Percentiles rank a stretch among this genome's conserved stretches.
Conservation (phyloP, 92 coral and sea anemone genomes). For the Porites divaricata region DNA sequence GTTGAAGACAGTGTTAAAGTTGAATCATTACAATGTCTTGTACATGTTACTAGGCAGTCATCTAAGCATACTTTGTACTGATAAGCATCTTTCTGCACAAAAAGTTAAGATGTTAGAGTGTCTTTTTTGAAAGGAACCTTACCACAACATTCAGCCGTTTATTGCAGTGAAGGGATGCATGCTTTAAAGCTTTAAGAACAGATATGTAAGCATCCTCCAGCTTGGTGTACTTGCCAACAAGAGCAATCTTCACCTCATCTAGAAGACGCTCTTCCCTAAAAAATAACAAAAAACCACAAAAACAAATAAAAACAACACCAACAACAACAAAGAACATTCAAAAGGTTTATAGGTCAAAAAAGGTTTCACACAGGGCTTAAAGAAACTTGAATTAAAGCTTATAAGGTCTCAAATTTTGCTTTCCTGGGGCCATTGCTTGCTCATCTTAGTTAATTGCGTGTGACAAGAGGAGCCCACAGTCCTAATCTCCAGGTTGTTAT, state of each 20-base stretch:
- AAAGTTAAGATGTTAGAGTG: background rate
- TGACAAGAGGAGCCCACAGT: no score
- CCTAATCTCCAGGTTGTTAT: no score
- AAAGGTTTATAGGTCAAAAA: no score
- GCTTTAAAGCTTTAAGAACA: conserved; percentile 93
- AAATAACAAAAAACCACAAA: background rate
- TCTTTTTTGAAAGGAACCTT: background rate
- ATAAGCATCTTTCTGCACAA: background rate
- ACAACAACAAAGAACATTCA: no score
- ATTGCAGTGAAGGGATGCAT: conserved; percentile 93
- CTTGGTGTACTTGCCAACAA: conserved; percentile 96
- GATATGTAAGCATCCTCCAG: conserved; percentile 96
- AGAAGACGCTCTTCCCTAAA: conserved; percentile 79
- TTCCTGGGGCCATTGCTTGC: no score
- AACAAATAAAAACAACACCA: no score
- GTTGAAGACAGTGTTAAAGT: background rate
- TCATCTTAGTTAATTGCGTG: no score
- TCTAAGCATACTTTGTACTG: background rate
- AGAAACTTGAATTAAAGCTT: no score
- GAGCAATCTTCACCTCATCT: conserved; percentile 84
- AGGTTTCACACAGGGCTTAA: no score
- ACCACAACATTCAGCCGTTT: conserved; percentile 82
- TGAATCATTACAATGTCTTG: no score
- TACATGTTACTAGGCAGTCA: background rate
- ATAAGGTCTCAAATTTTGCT: no score